A percentile compares a stretch with the other conserved stretches of the same genome.
These are phyloP conservation scores for Megalops atlanticus DNA, from an alignment of 2,113 vertebrate genomes.

Conservation along the genomic window DNA sequence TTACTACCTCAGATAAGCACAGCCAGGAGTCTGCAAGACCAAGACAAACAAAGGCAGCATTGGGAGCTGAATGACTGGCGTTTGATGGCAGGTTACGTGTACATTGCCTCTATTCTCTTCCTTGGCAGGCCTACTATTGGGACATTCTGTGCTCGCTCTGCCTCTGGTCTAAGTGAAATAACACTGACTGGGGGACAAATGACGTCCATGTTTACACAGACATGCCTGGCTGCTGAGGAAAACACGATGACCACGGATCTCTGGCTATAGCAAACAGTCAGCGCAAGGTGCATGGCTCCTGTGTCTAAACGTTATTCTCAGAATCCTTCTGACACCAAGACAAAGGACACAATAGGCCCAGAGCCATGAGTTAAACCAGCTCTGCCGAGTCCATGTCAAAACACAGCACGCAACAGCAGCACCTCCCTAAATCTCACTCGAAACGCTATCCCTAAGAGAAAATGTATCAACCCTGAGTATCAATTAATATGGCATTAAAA, in stretches of 20 bases:
- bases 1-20: not conserved
- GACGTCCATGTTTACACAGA: no score
- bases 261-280: not conserved
- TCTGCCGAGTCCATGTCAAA: constrained; percentile 15
- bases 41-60: no score
- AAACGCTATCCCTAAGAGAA: constrained; percentile 3
- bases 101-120: not conserved
- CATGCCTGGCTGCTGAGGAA: not conserved
- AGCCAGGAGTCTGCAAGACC: not conserved
- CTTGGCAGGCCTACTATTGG: not conserved
- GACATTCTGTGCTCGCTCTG: not conserved
- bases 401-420: constrained; percentile 3
- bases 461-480: not conserved
- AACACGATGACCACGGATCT: not conserved
- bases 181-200: no score
- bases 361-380: constrained; percentile 32
- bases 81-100: not conserved
- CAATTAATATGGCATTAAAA: constrained; percentile 34
- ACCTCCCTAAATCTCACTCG: not conserved
- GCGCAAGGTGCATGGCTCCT: not conserved
- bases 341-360: not conserved
- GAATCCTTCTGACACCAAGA: not conserved
- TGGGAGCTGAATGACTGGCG: not conserved
- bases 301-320: not conserved
- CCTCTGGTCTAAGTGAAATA: not conserved